Percentiles rank a stretch among this genome's conserved stretches.
Evolutionary conservation across 2,113 vertebrate species (phyloP).

Genomic region (Syngnathus typhle): DNA sequence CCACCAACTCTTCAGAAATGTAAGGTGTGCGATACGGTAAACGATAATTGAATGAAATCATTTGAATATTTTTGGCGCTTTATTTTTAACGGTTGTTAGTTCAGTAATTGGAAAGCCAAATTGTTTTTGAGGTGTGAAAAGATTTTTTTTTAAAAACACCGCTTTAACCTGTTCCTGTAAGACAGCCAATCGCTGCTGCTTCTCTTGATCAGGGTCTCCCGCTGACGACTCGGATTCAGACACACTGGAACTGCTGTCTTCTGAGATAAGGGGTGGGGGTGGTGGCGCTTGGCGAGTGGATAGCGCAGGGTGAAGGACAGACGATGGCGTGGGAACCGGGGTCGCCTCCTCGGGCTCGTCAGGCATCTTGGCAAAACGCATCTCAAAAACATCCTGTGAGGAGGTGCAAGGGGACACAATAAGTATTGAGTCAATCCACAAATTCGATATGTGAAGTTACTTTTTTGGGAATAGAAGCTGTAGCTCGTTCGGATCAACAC

Average conservation of each 20-base stretch:
- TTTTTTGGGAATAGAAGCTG: no score
- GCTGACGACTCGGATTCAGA: conserved; percentile 85
- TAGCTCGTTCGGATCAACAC: no score
- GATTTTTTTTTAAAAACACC: neutral
- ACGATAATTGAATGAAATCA: no score
- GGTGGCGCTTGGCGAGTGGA: conserved; percentile 74
- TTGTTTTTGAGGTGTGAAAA: neutral
- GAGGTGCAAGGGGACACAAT: neutral
- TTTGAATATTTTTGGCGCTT: no score
- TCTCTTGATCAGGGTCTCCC: conserved; percentile 83
- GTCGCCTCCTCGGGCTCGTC: conserved; percentile 81
- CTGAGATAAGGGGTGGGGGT: conserved; percentile 74
- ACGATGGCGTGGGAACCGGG: conserved; percentile 77
- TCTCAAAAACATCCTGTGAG: conserved; percentile 88
- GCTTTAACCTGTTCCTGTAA: conserved; percentile 86
- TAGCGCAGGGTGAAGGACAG: conserved; percentile 67
- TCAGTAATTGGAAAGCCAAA: neutral
- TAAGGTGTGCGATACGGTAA: no score
- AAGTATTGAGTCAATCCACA: no score
- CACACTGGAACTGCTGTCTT: conserved; percentile 83
- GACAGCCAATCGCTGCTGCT: conserved; percentile 85
- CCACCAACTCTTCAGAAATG: no score
- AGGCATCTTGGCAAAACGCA: conserved; percentile 94
- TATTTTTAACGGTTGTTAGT: neutral
- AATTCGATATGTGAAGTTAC: no score